phyloP scores from a whole-genome alignment of 2,797 vertebrate species.

The Sternotherus odoratus region DNA sequence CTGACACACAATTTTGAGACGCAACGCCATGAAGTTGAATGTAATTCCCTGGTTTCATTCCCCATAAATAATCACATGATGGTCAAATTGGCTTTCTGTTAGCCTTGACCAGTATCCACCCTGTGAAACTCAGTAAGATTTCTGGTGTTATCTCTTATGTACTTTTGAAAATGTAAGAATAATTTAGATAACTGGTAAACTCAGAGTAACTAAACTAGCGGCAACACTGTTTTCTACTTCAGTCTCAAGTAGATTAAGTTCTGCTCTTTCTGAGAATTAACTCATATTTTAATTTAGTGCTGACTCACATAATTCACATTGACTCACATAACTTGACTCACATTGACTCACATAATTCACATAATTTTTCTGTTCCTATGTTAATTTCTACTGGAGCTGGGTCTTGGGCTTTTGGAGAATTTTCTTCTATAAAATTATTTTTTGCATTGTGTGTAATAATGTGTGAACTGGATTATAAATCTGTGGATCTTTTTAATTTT shows the following conservation, averaged over 20 bases:
- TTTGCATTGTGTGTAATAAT: neutral
- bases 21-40: neutral
- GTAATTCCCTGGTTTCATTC: neutral
- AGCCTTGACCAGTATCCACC: neutral
- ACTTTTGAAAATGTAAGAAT: neutral
- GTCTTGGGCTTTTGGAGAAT: neutral
- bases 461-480: neutral
- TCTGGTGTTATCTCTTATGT: neutral
- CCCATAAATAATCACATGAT: neutral
- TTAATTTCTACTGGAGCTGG: neutral
- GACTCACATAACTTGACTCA: too few relatives aligned
- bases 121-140: neutral
- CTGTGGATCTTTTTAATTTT: neutral
- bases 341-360: too few relatives aligned
- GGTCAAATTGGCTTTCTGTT: neutral
- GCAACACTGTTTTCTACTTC: too few relatives aligned
- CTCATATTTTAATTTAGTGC: neutral
- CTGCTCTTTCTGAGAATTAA: neutral
- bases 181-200: too few relatives aligned
- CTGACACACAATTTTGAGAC: neutral
- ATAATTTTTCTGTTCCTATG: neutral
- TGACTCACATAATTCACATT: too few relatives aligned
- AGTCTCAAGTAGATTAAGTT: neutral
- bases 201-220: neutral
- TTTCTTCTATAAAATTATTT: neutral